A percentile compares a stretch with the other conserved stretches of the same genome.
Conservation (phyloP, 2,888 invertebrate species). For the Podotricha telesiphe region DNA sequence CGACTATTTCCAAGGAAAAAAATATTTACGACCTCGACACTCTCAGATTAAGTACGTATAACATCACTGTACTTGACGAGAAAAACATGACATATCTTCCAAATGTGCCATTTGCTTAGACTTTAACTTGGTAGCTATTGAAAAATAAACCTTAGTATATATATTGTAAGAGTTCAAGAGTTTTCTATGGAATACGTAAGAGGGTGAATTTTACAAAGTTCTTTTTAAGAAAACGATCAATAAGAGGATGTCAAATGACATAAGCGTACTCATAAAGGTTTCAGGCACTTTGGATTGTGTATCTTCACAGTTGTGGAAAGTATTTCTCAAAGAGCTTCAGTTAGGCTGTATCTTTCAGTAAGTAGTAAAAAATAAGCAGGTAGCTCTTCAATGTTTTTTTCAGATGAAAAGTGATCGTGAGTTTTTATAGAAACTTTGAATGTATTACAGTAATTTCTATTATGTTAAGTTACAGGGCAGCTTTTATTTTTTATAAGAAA, state of each 20-base stretch:
- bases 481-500: background rate
- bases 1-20: slow-evolving; percentile 25
- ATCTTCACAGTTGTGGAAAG: slow-evolving; percentile 24
- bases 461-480: background rate
- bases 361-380: slow-evolving; percentile 27
- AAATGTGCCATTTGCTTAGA: slow-evolving; percentile 40
- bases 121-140: slow-evolving; percentile 1
- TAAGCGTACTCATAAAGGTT: slow-evolving; percentile 50
- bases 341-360: slow-evolving; percentile 16
- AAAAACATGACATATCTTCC: slow-evolving; percentile 57
- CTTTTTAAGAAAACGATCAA: slow-evolving; percentile 60
- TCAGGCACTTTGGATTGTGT: slow-evolving; percentile 46
- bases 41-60: slow-evolving; percentile 49
- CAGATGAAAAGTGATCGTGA: background rate
- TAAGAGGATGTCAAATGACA: slow-evolving; percentile 58
- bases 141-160: slow-evolving; percentile 49
- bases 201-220: slow-evolving; percentile 52
- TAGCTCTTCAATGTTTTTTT: slow-evolving; percentile 8
- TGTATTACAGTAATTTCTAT: background rate
- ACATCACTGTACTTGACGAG: slow-evolving; percentile 46
- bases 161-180: slow-evolving; percentile 36
- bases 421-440: background rate
- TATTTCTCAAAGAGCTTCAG: slow-evolving; percentile 21
- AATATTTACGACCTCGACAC: slow-evolving; percentile 48
- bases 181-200: slow-evolving; percentile 39